phyloP scores from a whole-genome alignment of 2,113 vertebrate species.

The Irena cyanogastra region DNA sequence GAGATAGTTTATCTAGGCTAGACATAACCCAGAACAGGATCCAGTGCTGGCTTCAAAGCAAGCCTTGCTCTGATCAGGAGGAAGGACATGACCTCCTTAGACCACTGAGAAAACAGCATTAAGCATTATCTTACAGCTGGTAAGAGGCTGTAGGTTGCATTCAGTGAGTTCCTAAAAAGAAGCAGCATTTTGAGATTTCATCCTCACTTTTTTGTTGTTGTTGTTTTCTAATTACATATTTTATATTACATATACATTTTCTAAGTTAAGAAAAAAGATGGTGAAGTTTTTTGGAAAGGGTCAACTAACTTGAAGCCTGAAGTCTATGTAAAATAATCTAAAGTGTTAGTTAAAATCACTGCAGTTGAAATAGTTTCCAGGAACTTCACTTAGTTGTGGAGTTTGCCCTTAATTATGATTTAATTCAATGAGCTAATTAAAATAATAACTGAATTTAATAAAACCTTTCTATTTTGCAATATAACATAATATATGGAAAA shows the following conservation, averaged over 20 bases:
- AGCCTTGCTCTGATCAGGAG: neutral
- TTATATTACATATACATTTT: neutral
- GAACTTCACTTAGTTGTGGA: neutral
- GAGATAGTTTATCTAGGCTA: neutral
- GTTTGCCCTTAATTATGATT: neutral
- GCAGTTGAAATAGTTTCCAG: neutral
- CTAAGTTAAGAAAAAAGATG: neutral
- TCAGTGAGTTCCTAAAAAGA: neutral
- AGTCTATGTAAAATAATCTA: neutral
- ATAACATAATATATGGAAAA: neutral
- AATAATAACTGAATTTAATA: neutral
- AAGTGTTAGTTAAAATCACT: neutral
- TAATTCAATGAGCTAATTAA: neutral
- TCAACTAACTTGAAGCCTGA: neutral
- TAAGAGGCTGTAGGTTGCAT: neutral
- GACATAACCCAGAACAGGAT: neutral
- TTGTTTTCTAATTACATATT: neutral
- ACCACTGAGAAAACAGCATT: neutral
- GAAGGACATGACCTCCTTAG: neutral
- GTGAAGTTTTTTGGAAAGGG: neutral
- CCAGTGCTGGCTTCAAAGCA: neutral
- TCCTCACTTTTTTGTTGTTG: neutral
- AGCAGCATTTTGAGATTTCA: neutral
- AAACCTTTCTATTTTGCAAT: constrained; percentile 12
- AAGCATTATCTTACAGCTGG: neutral